phyloP scores from a whole-genome alignment of 2,888 invertebrate genomes.

The Cerastoderma edule region DNA sequence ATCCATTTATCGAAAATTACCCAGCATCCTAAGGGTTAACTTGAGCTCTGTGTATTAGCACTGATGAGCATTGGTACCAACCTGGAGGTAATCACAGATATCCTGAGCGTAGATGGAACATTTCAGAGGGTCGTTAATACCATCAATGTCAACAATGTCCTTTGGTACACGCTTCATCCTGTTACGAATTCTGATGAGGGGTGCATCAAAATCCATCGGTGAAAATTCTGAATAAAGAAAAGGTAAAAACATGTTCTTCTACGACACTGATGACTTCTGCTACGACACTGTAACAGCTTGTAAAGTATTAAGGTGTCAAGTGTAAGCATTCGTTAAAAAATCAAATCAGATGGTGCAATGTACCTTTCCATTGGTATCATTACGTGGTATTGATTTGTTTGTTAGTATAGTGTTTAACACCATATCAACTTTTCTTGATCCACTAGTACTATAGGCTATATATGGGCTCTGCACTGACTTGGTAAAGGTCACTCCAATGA shows the following conservation, averaged over 20 bases:
- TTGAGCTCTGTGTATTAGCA: too few relatives aligned
- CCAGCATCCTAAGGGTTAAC: too few relatives aligned
- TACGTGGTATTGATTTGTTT: too few relatives aligned
- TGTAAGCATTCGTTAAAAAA: not conserved
- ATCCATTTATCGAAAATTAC: too few relatives aligned
- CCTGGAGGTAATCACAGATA: constrained; percentile 73
- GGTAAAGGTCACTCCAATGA: too few relatives aligned
- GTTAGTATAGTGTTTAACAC: too few relatives aligned
- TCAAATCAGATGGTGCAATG: not conserved
- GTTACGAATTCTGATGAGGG: constrained; percentile 54
- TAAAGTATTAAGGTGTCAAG: not conserved
- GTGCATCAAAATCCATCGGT: constrained; percentile 57
- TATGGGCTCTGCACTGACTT: too few relatives aligned
- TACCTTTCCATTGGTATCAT: not conserved
- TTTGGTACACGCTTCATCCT: constrained; percentile 59
- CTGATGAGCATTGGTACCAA: too few relatives aligned
- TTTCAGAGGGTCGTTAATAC: constrained; percentile 59
- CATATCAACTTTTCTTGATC: too few relatives aligned
- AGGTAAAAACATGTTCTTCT: not conserved
- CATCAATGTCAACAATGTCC: constrained; percentile 69
- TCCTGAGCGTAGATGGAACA: constrained; percentile 73
- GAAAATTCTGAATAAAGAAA: constrained; percentile 39
- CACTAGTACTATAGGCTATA: too few relatives aligned
- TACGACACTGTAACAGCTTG: not conserved
- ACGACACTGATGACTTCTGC: not conserved